Evolutionary conservation across 2,797 vertebrate species (phyloP), one percentile per base, ranked within the genome.

Genomic region (Mastacembelus armatus): DNA sequence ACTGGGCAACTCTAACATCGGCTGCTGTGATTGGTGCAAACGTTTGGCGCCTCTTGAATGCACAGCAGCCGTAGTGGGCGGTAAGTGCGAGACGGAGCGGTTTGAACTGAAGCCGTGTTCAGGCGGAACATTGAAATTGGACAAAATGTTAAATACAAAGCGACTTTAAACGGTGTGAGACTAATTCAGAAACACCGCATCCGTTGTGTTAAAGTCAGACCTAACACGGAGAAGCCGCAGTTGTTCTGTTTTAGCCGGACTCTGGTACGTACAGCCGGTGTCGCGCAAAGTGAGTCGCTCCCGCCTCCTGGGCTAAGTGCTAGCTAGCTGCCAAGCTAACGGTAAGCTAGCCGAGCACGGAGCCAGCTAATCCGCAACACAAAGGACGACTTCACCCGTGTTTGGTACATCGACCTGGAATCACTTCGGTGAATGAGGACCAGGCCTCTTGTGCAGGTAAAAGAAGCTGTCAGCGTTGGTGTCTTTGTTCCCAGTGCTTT

Each of bases 1-100:
- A 85, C 61, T 90, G 0, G 26, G 32, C 10, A 0, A 11, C 8
- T 0, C 12, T 0, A 92, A 65, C 52, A 60, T 81, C 42, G 60
- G 11, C 8, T 1, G 5, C 26, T 65, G n/a, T 66, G 85, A 93
- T 94, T 93, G 92, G 93, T 2, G 26, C 4, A 47, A 73, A 38
- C 49, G 88, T 94, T 95, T 95, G 92, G 94, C 94, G 94, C 93
- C 92, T 92, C 89, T 91, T 83, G 89, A 84, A 81, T 89, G 85
- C 64, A 78, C 84, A 68, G 88, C 83, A 77, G 81, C 73, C 68
- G 86, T 72, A 79, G 90, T 89, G 90, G 89, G 91, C 87, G 89
- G 90, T 52, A 89, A 89, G 78, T 50, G 78, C 27, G 78, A 84
- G 83, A 78, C 80, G 60, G 57, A 85, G 82, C 87, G 70, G 87